Conservation (phyloP, 2,797 vertebrate species). For the Falco columbarius region DNA sequence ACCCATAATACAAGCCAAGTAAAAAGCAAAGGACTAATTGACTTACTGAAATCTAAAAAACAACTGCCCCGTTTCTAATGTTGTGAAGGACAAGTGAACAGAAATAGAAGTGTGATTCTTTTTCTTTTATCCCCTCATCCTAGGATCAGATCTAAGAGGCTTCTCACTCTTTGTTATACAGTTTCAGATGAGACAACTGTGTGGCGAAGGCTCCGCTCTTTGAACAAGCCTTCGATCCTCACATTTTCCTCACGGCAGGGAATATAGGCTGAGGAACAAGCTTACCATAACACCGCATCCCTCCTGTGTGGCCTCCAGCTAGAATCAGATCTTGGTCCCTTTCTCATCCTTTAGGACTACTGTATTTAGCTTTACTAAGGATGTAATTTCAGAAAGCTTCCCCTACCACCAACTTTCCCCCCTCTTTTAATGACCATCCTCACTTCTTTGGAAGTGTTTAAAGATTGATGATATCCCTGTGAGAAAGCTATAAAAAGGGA, state of each 20-base stretch:
- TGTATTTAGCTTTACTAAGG: background rate
- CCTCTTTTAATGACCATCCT: background rate
- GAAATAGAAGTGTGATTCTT: constrained; percentile 24
- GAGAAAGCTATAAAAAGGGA: background rate
- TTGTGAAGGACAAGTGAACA: background rate
- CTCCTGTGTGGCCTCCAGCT: background rate
- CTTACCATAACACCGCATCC: background rate
- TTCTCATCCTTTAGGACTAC: background rate
- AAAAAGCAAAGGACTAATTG: constrained; percentile 34
- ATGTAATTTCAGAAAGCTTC: background rate
- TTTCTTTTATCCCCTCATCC: constrained; percentile 3
- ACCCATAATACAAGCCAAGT: background rate
- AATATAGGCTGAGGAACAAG: background rate
- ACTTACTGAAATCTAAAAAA: constrained; percentile 21
- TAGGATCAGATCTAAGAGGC: background rate
- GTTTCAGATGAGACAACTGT: background rate
- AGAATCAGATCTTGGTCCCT: background rate
- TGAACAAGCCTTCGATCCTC: background rate
- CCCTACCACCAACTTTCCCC: background rate
- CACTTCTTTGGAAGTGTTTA: background rate
- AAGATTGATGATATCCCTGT: background rate
- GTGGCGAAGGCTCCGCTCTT: background rate
- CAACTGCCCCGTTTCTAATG: background rate
- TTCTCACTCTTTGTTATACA: background rate
- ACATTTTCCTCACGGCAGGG: background rate